These are phyloP conservation scores for Pteria penguin DNA, from an alignment of 2,888 invertebrate species.

Conservation along the genomic window DNA sequence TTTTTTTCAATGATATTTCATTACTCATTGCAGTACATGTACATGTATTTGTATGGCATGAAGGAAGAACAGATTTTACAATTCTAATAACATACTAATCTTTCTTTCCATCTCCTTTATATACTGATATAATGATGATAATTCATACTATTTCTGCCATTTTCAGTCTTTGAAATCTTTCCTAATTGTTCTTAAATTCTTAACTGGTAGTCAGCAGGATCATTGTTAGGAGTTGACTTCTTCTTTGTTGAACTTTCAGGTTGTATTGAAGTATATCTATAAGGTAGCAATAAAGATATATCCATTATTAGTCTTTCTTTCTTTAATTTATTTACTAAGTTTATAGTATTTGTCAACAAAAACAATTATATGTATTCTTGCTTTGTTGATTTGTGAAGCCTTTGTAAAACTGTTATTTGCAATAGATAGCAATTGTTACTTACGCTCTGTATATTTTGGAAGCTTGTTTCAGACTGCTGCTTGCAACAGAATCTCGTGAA, in stretches of 20 bases:
- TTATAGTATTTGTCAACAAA: not conserved
- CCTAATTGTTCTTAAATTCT: constrained; percentile 42
- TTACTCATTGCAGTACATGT: no score
- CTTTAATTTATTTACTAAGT: not conserved
- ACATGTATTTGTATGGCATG: no score
- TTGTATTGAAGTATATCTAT: constrained; percentile 32
- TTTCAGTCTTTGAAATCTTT: no score
- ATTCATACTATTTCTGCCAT: no score
- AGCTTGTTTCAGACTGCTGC: constrained; percentile 54
- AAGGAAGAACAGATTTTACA: no score
- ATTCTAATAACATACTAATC: no score
- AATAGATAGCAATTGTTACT: no score
- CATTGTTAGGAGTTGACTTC: not conserved
- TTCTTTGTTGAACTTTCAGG: constrained; percentile 22
- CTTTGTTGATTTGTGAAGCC: constrained; percentile 56
- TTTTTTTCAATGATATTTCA: no score
- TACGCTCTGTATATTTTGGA: constrained; percentile 61
- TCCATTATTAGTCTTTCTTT: not conserved
- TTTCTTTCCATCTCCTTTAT: no score
- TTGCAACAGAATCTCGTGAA: constrained; percentile 40
- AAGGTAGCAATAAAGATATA: not conserved
- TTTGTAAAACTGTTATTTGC: constrained; percentile 51
- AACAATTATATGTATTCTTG: constrained; percentile 47
- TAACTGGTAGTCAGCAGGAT: constrained; percentile 47
- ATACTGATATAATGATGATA: no score